phyloP scores from a whole-genome alignment of 1,140 invertebrate species.

The Rhyacophila brunnea region DNA sequence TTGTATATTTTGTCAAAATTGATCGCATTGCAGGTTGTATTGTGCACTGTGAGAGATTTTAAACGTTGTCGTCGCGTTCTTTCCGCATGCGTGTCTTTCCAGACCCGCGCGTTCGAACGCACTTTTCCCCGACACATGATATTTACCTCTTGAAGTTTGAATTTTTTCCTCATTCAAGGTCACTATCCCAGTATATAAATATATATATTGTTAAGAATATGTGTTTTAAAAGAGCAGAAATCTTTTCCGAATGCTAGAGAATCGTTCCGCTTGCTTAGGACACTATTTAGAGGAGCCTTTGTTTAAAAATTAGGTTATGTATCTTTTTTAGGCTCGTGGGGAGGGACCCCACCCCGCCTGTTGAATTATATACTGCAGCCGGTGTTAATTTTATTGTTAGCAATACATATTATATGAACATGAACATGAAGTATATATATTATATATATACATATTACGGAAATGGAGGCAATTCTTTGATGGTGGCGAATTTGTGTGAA shows the following conservation, averaged over 20 bases:
- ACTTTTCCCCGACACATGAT: conserved; percentile 12
- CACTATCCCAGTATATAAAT: conserved; percentile 17
- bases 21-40: background rate
- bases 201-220: conserved; percentile 7
- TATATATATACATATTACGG: conserved; percentile 15
- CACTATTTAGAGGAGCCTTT: conserved; percentile 30
- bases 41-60: background rate
- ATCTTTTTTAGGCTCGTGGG: conserved; percentile 12
- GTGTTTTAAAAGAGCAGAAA: conserved; percentile 17
- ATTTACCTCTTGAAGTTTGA: conserved; percentile 20
- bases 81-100: conserved; percentile 1
- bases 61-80: too few relatives aligned
- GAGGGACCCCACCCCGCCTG: background rate
- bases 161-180: conserved; percentile 9
- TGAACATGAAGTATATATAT: conserved; percentile 12
- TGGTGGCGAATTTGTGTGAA: too few relatives aligned
- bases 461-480: conserved; percentile 1
- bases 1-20: background rate
- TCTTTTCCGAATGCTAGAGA: conserved; percentile 24
- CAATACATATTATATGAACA: too few relatives aligned
- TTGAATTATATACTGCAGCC: background rate
- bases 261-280: conserved; percentile 31
- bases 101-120: background rate
- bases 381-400: too few relatives aligned
- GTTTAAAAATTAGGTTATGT: conserved; percentile 32